Conservation (phyloP, 2,113 vertebrate genomes). For the Anarhynchus alexandrinus region DNA sequence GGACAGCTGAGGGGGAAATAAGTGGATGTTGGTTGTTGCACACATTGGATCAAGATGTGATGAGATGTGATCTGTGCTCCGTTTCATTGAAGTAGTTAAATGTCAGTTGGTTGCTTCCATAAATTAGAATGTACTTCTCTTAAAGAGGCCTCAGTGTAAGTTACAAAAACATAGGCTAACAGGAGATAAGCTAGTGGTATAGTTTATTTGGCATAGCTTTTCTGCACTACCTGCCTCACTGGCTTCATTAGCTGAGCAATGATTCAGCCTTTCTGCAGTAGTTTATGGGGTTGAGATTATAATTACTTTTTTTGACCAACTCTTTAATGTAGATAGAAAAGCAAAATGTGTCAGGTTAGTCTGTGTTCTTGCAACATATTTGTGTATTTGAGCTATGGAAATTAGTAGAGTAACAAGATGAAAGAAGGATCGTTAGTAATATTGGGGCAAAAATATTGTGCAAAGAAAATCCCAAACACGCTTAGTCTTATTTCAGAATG, state of each 20-base stretch:
- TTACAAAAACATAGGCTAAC: not conserved
- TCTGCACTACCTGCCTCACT: not conserved
- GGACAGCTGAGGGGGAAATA: not conserved
- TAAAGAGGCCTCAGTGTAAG: not conserved
- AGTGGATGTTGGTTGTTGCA: not conserved
- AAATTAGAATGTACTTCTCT: slow-evolving; percentile 30
- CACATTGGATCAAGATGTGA: slow-evolving; percentile 63
- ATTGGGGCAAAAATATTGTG: not conserved
- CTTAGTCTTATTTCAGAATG: not conserved
- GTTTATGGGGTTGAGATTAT: not conserved
- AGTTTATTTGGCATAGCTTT: not conserved
- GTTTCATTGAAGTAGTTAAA: slow-evolving; percentile 52
- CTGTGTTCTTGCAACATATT: not conserved
- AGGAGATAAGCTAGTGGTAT: not conserved
- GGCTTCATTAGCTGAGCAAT: not conserved
- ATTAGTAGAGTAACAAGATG: not conserved
- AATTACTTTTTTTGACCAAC: not conserved
- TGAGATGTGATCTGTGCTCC: slow-evolving; percentile 47
- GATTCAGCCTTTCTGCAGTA: not conserved
- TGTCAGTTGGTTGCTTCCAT: slow-evolving; percentile 47
- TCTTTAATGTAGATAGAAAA: not conserved
- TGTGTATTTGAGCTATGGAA: not conserved
- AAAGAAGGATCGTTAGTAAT: not conserved
- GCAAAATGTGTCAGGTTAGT: not conserved
- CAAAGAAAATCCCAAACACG: not conserved